Percentiles rank a stretch among this genome's conserved stretches.
Evolutionary conservation across 2,113 vertebrate species (phyloP).

Genomic region (Ciconia maguari): DNA sequence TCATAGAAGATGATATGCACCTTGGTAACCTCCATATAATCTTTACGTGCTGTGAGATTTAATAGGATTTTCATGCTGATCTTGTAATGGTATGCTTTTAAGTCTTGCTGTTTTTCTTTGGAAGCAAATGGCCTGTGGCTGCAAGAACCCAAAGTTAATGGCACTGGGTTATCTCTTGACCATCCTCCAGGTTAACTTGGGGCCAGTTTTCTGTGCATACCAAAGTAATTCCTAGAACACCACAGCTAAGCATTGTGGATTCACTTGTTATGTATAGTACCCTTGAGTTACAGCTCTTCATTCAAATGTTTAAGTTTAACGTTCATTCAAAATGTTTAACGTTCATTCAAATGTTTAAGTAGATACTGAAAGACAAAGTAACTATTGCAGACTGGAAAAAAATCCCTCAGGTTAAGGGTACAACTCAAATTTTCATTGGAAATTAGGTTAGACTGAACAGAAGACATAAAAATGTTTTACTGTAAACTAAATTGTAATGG

Average conservation of each 20-base stretch:
- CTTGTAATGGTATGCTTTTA: slow-evolving; percentile 10
- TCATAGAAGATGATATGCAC: background rate
- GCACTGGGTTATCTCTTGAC: background rate
- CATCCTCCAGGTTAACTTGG: background rate
- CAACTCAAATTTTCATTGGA: background rate
- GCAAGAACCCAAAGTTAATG: background rate
- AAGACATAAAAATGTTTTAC: background rate
- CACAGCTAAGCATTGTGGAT: background rate
- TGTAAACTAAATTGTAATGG: background rate
- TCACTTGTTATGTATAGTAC: background rate
- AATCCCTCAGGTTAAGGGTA: background rate
- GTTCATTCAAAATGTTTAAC: background rate
- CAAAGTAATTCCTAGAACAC: background rate
- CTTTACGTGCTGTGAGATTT: background rate
- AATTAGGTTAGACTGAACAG: background rate
- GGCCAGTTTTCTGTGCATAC: background rate
- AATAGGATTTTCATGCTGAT: slow-evolving; percentile 13
- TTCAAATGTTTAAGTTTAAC: background rate
- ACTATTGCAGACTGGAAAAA: background rate
- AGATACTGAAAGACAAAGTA: background rate
- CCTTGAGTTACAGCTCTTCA: background rate
- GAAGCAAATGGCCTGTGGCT: background rate
- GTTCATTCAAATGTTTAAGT: background rate
- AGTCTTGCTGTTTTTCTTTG: slow-evolving; percentile 14
- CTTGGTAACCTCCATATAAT: background rate